Evolutionary conservation across 1,140 invertebrate species (phyloP).

Genomic region (Phymastichus coffea): DNA sequence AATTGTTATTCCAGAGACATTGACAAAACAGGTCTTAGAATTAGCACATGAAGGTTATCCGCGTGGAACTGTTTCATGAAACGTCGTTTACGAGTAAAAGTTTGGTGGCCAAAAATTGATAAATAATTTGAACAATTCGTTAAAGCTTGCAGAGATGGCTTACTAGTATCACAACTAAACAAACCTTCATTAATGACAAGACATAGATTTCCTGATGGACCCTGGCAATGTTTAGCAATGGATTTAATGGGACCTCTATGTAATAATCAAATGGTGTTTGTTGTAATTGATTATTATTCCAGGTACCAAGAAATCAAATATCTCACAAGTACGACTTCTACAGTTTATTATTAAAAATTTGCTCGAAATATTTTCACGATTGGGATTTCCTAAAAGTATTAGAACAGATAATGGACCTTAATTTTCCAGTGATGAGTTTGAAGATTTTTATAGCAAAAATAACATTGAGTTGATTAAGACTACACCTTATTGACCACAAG

Average conservation of each 20-base stretch:
- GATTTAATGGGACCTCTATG: slow-evolving; percentile 34
- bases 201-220: slow-evolving; percentile 32
- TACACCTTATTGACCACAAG: slow-evolving; percentile 32
- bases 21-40: slow-evolving; percentile 42
- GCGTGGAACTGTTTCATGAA: slow-evolving; percentile 42
- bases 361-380: slow-evolving; percentile 20
- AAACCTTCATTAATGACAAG: slow-evolving; percentile 27
- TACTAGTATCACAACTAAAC: background rate
- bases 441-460: background rate
- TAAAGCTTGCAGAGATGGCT: slow-evolving; percentile 23
- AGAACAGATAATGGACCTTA: slow-evolving; percentile 18
- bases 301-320: slow-evolving; percentile 33
- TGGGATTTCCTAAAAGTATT: slow-evolving; percentile 6
- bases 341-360: slow-evolving; percentile 17
- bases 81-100: slow-evolving; percentile 36
- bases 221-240: slow-evolving; percentile 34
- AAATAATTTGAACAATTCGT: slow-evolving; percentile 32
- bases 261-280: slow-evolving; percentile 27
- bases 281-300: slow-evolving; percentile 36
- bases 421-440: background rate
- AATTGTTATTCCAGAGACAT: slow-evolving; percentile 25
- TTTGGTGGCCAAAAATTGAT: slow-evolving; percentile 41
- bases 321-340: slow-evolving; percentile 26
- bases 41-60: slow-evolving; percentile 40
- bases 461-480: background rate